Conservation (phyloP, 2,113 vertebrate species). For the Bufo bufo region DNA sequence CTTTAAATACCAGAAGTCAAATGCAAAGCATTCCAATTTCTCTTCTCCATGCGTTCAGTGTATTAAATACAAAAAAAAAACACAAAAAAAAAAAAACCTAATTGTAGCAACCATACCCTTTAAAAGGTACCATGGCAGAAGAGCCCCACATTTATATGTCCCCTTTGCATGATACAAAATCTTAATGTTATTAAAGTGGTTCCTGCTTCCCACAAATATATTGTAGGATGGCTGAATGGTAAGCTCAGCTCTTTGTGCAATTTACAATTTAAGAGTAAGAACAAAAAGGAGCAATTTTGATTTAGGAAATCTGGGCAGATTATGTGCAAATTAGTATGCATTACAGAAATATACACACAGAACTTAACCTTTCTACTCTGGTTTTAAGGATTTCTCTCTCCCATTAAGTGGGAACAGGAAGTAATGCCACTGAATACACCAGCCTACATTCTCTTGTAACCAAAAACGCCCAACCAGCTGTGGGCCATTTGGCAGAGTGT, state of each 20-base stretch:
- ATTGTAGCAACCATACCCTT: neutral
- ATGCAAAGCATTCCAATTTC: constrained; percentile 12
- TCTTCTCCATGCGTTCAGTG: neutral
- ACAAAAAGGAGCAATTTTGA: constrained; percentile 5
- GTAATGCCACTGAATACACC: constrained; percentile 59
- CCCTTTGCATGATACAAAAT: neutral
- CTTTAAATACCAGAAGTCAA: constrained; percentile 33
- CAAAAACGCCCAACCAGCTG: constrained; percentile 65
- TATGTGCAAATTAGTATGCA: constrained; percentile 41
- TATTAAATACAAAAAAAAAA: neutral
- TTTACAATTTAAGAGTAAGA: neutral
- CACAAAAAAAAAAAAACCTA: neutral
- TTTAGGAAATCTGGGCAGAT: constrained; percentile 33
- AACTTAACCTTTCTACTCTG: constrained; percentile 42
- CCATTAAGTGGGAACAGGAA: constrained; percentile 63
- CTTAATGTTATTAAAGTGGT: neutral
- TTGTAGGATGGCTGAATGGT: neutral
- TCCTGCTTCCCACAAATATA: neutral
- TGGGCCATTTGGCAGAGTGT: constrained; percentile 59
- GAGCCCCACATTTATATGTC: neutral
- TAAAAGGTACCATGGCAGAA: neutral
- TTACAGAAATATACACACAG: constrained; percentile 16
- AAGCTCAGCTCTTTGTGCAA: neutral
- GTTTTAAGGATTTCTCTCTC: constrained; percentile 57
- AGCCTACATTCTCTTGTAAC: constrained; percentile 63